Base-by-base conservation (phyloP, 2,113 vertebrate genomes). In the Chroicocephalus ridibundus region DNA sequence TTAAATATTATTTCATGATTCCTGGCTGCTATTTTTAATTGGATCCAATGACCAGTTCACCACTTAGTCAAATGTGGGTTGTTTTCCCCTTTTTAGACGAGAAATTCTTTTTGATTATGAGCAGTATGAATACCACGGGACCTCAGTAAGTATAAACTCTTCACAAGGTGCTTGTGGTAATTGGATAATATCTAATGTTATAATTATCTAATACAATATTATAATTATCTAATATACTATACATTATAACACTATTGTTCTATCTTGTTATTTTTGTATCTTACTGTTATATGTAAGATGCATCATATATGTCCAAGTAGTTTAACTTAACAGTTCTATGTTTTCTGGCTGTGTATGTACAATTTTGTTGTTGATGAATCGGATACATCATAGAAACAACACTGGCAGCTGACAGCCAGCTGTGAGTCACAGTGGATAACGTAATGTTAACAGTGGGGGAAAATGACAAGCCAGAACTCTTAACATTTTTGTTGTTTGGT, bases 41-140 rank as follows among this genome's bases (percentile, higher is more conserved):
- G 4, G 13, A 25, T 84, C 8, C 17, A 70, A 29, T 27, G 16
- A 58, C 12, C 24, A 25, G 5, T 60, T 91, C 13, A 40, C 21
- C 34, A 26, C 10, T 82, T 55, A 85, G 8, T 65, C 14, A 79
- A 61, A 70, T 27, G 13, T 47, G 51, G 17, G 57, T 79, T 62
- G 31, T 97, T 87, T 87, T 21, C 4, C 14, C 86, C n/a, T 57
- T 97, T 97, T 70, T 95, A 99, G 99, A 93, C 98, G 97, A 94
- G 99, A 99, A 97, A 99, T 99, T 97, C 97, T 99, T 85, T 99
- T 99, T 97, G 99, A 99, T 96, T 99, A 99, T 1, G 99, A 99
- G 77, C 99, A 99, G 76, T 99, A 99, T 69, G 99, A 99, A 93
- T 99, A 99, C 93, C 98, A 99, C 11, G 99, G 99, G 44, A 99